These are phyloP conservation scores for Malurus elegans DNA, from an alignment of 2,113 vertebrate genomes.

Conservation along the genomic window DNA sequence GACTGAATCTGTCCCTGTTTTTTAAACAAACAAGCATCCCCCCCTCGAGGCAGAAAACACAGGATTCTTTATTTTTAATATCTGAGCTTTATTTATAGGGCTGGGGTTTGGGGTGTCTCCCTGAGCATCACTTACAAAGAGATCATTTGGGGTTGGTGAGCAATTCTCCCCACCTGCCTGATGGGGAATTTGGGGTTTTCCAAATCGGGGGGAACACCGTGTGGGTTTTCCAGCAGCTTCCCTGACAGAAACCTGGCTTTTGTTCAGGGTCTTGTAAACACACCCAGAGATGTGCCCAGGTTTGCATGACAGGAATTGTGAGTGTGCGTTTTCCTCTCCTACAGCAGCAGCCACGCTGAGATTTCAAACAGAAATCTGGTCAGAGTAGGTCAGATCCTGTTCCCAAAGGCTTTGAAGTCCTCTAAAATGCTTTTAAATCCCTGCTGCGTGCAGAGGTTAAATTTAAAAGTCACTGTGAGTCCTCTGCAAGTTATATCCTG, in stretches of 20 bases:
- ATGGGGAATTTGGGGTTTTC: neutral
- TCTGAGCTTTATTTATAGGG: neutral
- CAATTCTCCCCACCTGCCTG: neutral
- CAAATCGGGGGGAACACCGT: neutral
- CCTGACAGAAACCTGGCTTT: neutral
- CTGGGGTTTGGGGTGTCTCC: neutral
- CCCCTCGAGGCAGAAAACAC: neutral
- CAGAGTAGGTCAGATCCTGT: neutral
- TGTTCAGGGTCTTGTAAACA: neutral
- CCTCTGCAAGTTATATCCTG: neutral
- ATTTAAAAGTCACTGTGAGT: neutral
- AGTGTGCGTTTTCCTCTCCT: neutral
- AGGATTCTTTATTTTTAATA: neutral
- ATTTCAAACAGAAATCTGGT: neutral
- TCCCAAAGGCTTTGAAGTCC: neutral
- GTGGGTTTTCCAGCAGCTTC: neutral
- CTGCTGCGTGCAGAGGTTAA: neutral
- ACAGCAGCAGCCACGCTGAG: neutral
- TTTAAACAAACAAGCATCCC: neutral
- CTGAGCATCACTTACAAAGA: neutral
- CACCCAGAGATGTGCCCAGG: neutral
- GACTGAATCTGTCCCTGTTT: neutral
- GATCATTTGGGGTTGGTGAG: neutral
- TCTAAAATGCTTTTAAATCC: neutral
- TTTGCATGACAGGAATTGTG: neutral